These are phyloP conservation scores for Oryzias javanicus DNA, from an alignment of 2,113 vertebrate species.

Conservation along the genomic window DNA sequence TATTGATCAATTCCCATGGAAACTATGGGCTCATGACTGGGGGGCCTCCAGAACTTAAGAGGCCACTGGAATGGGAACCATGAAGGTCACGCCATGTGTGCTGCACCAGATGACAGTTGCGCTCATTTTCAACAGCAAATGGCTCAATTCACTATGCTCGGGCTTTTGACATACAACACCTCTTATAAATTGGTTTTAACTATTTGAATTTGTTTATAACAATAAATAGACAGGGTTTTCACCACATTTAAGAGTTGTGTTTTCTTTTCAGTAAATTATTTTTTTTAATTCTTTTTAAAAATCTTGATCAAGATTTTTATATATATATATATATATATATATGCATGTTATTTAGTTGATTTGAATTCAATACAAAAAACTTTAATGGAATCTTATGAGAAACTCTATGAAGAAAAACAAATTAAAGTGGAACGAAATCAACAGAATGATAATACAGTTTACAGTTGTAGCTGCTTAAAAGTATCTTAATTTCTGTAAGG, in stretches of 20 bases:
- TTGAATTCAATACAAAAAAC: too few relatives aligned
- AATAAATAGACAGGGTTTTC: not conserved
- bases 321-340: too few relatives aligned
- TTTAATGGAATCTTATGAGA: too few relatives aligned
- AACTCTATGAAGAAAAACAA: too few relatives aligned
- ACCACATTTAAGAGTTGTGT: not conserved
- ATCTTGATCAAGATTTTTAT: too few relatives aligned
- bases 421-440: too few relatives aligned
- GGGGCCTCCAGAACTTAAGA: constrained; percentile 37
- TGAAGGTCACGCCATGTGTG: constrained; percentile 28
- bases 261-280: not conserved
- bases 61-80: constrained; percentile 38
- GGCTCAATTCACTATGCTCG: constrained; percentile 33
- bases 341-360: too few relatives aligned
- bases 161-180: not conserved
- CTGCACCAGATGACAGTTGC: constrained; percentile 27
- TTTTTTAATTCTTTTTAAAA: too few relatives aligned
- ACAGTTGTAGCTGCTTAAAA: too few relatives aligned
- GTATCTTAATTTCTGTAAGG: too few relatives aligned
- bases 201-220: not conserved
- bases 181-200: not conserved
- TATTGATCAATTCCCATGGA: constrained; percentile 42
- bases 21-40: constrained; percentile 43
- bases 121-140: constrained; percentile 49
- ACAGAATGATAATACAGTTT: too few relatives aligned